Base-by-base conservation (phyloP, 2,797 vertebrate genomes). In the Pipistrellus nathusii region DNA sequence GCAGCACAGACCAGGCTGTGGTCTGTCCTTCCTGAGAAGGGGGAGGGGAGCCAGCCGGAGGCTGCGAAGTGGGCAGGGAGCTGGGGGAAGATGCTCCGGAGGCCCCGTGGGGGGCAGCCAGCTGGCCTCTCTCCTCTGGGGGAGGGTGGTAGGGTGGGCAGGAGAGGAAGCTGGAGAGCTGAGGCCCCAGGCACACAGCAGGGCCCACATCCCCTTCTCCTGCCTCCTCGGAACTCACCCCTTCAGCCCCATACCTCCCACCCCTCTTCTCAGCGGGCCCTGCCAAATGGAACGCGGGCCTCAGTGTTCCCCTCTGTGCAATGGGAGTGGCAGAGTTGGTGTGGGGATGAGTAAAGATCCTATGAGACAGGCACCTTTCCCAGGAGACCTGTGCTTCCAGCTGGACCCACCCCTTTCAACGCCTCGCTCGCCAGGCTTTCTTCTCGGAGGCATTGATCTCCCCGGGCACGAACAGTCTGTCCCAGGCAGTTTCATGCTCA, bases 381-480 rank as follows among this genome's bases (percentile, higher is more conserved):
- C 32, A 15, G 89, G 41, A 85, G 62, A 64, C 35, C 46, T 12
- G 13, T 10, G 53, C 38, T 46, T 78, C 84, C 14, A 20, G 71
- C 32, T 35, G 8, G 17, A n/a, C 53, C 27, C 21, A 2, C 72
- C 2, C 2, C 32, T 88, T 64, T 10, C 14, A 51, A 38, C 41
- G 7, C 18, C 30, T 86, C 8, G 0, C 35, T 72, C 23, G 3
- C 66, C 35, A 2, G 78, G 59, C 57, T 90, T 78, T 73, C 62
- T 68, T 44, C 66, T 66, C 30, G 21, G 64, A 59, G 38, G 18
- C 82, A n/a, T 72, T 51, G 55, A 66, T 44, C 77, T 71, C 38
- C 10, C 6, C 11, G 0, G 0, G 8, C 78, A 48, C 7, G 0
- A 73, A 80, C 44, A n/a, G 7, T 21, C 57, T 15, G 44, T n/a